A percentile compares a stretch with the other conserved stretches of the same genome.
Conservation (phyloP, 2,888 invertebrate genomes). For the Pyralis farinalis region DNA sequence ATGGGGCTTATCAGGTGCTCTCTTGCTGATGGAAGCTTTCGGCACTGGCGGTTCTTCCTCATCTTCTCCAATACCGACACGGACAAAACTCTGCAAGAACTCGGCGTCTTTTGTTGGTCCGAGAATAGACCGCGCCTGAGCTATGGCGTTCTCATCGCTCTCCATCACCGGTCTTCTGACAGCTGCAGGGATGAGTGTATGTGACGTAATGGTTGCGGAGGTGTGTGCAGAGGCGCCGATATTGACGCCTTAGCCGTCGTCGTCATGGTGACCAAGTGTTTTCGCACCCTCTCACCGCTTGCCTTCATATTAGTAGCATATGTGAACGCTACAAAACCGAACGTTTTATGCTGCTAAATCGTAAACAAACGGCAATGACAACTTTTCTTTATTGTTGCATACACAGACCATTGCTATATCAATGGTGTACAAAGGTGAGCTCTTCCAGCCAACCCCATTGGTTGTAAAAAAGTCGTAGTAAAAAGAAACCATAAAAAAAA, state of each 20-base stretch:
- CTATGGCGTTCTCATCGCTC: constrained; percentile 52
- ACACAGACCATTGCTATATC: too few species aligned
- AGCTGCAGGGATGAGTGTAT: constrained; percentile 7
- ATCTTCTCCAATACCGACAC: constrained; percentile 83
- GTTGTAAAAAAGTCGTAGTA: too few species aligned
- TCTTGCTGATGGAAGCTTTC: constrained; percentile 67
- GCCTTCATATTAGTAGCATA: constrained; percentile 37
- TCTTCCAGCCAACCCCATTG: too few species aligned
- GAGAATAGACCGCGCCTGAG: constrained; percentile 81
- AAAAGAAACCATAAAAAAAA: too few species aligned
- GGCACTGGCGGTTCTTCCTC: constrained; percentile 69
- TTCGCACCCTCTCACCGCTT: constrained; percentile 59
- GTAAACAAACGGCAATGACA: background rate
- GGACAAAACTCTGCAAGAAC: constrained; percentile 89
- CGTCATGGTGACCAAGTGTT: constrained; percentile 67
- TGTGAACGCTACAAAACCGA: constrained; percentile 18
- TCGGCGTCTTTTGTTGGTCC: constrained; percentile 86
- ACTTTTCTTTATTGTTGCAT: too few species aligned
- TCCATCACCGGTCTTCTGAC: constrained; percentile 32
- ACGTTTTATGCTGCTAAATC: constrained; percentile 12
- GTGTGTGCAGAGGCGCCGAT: constrained; percentile 60
- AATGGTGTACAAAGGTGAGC: too few species aligned
- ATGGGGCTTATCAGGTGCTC: constrained; percentile 51
- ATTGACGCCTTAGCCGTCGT: constrained; percentile 70
- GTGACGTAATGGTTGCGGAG: constrained; percentile 50